phyloP scores from a whole-genome alignment of 1,140 invertebrate genomes.

The Amphibalanus amphitrite region DNA sequence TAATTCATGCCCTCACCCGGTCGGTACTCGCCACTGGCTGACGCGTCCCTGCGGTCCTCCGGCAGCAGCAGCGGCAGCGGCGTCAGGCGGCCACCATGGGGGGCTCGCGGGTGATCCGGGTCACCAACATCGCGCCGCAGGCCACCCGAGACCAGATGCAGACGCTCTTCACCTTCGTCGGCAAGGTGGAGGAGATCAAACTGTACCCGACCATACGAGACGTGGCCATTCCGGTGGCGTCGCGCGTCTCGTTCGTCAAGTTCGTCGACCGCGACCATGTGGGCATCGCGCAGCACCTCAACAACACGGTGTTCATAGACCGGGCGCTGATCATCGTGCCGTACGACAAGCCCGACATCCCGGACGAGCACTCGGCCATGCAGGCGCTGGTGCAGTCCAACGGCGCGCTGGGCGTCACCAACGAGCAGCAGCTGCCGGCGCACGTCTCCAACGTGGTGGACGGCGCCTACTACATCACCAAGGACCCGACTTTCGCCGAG shows the following conservation, averaged over 20 bases:
- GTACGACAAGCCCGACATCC: slow-evolving; percentile 63
- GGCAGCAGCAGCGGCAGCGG: too few relatives aligned
- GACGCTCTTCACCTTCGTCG: slow-evolving; percentile 87
- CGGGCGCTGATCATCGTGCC: slow-evolving; percentile 89
- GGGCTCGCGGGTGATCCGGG: slow-evolving; percentile 42
- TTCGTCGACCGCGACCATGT: slow-evolving; percentile 74
- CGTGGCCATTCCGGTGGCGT: slow-evolving; percentile 70
- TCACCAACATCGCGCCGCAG: slow-evolving; percentile 94
- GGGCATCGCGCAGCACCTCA: slow-evolving; percentile 87
- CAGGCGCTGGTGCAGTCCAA: slow-evolving; percentile 75
- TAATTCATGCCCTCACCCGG: too few relatives aligned
- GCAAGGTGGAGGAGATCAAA: slow-evolving; percentile 89
- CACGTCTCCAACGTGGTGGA: slow-evolving; percentile 61
- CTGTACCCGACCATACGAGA: slow-evolving; percentile 82
- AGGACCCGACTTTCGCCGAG: slow-evolving; percentile 70
- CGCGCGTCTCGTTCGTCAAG: slow-evolving; percentile 90
- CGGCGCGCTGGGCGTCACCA: slow-evolving; percentile 47
- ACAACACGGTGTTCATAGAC: slow-evolving; percentile 98
- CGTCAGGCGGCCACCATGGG: neutral
- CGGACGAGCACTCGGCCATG: slow-evolving; percentile 81
- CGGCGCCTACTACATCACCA: slow-evolving; percentile 34
- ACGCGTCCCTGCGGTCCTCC: too few relatives aligned
- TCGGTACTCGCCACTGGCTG: too few relatives aligned
- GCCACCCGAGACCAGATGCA: slow-evolving; percentile 98
- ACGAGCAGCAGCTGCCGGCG: slow-evolving; percentile 69